Evolutionary conservation across 2,888 invertebrate genomes (phyloP).

Genomic region (Pherbina coryleti): DNA sequence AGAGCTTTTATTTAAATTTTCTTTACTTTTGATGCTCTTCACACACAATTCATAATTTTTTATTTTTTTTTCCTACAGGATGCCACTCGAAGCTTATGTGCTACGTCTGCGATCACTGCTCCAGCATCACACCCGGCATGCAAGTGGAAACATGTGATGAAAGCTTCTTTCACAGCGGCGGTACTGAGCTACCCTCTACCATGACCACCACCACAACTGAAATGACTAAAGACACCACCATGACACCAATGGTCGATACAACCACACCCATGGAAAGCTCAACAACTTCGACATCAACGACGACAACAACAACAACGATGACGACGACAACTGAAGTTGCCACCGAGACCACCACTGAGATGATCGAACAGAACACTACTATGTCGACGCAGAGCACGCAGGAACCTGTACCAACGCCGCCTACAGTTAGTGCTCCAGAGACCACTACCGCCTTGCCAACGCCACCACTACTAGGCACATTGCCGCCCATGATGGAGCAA

Average conservation of each 20-base stretch:
- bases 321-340: not conserved
- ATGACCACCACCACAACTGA: conserved; percentile 50
- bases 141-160: conserved; percentile 58
- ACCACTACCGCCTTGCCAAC: conserved; percentile 56
- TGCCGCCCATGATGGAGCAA: not conserved
- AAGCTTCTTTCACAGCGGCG: conserved; percentile 53
- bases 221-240: conserved; percentile 13
- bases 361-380: not conserved
- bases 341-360: not conserved
- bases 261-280: conserved; percentile 47
- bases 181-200: conserved; percentile 51
- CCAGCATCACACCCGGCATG: conserved; percentile 50
- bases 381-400: conserved; percentile 10
- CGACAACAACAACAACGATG: not conserved
- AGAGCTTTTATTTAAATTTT: not conserved
- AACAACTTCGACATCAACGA: conserved; percentile 42
- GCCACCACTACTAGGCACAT: conserved; percentile 49
- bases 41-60: not conserved
- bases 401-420: conserved; percentile 52
- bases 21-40: not conserved
- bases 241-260: conserved; percentile 30
- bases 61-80: conserved; percentile 35
- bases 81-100: conserved; percentile 56
- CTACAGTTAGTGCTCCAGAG: conserved; percentile 50
- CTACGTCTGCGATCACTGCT: conserved; percentile 64